Evolutionary conservation across 1,140 invertebrate genomes (phyloP).

Genomic region (Drosophila ambigua): DNA sequence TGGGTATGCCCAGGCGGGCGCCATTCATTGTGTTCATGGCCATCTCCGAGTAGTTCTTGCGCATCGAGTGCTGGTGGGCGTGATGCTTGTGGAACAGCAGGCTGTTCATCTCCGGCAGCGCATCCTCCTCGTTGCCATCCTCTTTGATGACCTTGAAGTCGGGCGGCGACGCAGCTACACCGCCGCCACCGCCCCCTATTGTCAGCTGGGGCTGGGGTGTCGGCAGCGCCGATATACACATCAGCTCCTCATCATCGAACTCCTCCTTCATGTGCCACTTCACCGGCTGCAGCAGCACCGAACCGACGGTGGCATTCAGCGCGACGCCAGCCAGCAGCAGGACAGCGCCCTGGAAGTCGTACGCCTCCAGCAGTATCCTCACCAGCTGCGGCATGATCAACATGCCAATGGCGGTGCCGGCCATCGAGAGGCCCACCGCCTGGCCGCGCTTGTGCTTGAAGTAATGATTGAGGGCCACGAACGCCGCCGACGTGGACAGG

Average conservation of each 20-base stretch:
- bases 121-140: conserved; percentile 84
- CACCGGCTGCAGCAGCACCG: conserved; percentile 88
- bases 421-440: conserved; percentile 90
- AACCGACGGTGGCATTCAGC: conserved; percentile 88
- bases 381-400: conserved; percentile 90
- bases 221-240: conserved; percentile 82
- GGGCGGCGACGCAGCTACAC: conserved; percentile 38
- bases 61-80: conserved; percentile 62
- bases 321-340: conserved; percentile 88
- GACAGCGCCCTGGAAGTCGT: conserved; percentile 87
- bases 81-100: conserved; percentile 75
- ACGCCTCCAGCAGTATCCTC: conserved; percentile 86
- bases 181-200: conserved; percentile 30
- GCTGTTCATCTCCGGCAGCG: conserved; percentile 82
- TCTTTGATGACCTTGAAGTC: conserved; percentile 79
- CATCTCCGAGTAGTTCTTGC: conserved; percentile 82
- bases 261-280: conserved; percentile 87
- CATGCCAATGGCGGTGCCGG: conserved; percentile 90
- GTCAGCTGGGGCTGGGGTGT: conserved; percentile 66
- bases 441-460: conserved; percentile 90
- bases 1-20: conserved; percentile 64
- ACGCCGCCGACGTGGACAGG: conserved; percentile 88
- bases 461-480: conserved; percentile 90
- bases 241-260: conserved; percentile 85
- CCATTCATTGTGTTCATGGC: conserved; percentile 83